A percentile compares a stretch with the other conserved stretches of the same genome.
phyloP scores from a whole-genome alignment of 2,113 vertebrate species.

The Misgurnus anguillicaudatus region DNA sequence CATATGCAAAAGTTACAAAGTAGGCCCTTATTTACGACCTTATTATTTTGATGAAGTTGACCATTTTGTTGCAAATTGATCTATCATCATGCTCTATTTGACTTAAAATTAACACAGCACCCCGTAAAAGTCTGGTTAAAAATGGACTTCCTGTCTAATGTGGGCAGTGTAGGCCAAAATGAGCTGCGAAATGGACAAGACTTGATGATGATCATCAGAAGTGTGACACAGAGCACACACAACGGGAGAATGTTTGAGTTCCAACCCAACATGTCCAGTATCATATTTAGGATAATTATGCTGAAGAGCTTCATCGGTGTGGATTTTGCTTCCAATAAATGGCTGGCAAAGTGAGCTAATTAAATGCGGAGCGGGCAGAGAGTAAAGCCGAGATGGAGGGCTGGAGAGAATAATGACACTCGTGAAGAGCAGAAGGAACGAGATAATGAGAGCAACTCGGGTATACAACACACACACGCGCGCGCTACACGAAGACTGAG shows the following conservation, averaged over 20 bases:
- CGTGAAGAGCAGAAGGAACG: conserved; percentile 75
- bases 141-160: neutral
- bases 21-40: no score
- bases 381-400: conserved; percentile 58
- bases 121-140: neutral
- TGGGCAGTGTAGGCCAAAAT: neutral
- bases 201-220: neutral
- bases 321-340: conserved; percentile 64
- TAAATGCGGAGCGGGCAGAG: conserved; percentile 72
- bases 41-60: no score
- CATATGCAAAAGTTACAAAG: no score
- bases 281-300: conserved; percentile 73
- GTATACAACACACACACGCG: conserved; percentile 50
- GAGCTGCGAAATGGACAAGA: neutral
- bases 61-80: no score
- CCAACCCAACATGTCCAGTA: conserved; percentile 64
- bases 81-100: no score
- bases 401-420: conserved; percentile 79
- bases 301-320: conserved; percentile 53
- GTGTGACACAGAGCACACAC: neutral
- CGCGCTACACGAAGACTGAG: conserved; percentile 26
- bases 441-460: conserved; percentile 77
- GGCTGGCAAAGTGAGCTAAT: conserved; percentile 72
- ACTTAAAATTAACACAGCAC: no score
- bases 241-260: conserved; percentile 48